Percentiles rank a stretch among this genome's conserved stretches.
Conservation (phyloP, 1,140 invertebrate species). For the Drosophila saltans region DNA sequence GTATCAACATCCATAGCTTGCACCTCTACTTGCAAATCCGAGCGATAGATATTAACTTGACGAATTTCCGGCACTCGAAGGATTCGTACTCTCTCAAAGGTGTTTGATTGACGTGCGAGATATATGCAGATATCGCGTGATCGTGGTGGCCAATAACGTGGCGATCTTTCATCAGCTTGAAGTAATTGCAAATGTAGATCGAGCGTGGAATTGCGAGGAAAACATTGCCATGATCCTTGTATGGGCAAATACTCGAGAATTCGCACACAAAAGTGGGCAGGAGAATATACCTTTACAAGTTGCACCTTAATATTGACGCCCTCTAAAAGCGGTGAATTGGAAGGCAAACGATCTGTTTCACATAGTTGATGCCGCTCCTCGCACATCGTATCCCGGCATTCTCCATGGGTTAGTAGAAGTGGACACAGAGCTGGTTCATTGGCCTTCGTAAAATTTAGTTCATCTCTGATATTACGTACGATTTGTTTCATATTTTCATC, state of each 20-base stretch:
- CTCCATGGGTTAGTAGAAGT: constrained; percentile 34
- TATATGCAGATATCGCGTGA: constrained; percentile 36
- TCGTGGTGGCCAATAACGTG: constrained; percentile 52
- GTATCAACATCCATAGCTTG: constrained; percentile 57
- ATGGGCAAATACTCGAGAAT: constrained; percentile 43
- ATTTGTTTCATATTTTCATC: constrained; percentile 29
- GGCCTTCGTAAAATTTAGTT: neutral
- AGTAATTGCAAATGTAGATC: constrained; percentile 35
- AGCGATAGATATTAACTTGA: constrained; percentile 22
- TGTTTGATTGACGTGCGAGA: neutral
- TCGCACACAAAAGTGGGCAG: constrained; percentile 47
- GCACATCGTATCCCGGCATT: constrained; percentile 32
- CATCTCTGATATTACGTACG: constrained; percentile 28
- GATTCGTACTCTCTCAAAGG: constrained; percentile 49
- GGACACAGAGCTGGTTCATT: constrained; percentile 30
- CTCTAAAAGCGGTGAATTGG: neutral
- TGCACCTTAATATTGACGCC: constrained; percentile 47
- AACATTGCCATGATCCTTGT: constrained; percentile 16
- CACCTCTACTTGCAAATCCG: constrained; percentile 32
- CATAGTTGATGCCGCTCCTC: constrained; percentile 41
- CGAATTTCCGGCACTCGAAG: constrained; percentile 43
- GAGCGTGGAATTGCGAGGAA: neutral
- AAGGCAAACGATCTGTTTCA: constrained; percentile 12
- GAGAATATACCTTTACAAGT: constrained; percentile 47
- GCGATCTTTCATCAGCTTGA: neutral